A percentile compares a stretch with the other conserved stretches of the same genome.
Conservation (phyloP, 2,888 invertebrate species). For the Abrostola triplasia region DNA sequence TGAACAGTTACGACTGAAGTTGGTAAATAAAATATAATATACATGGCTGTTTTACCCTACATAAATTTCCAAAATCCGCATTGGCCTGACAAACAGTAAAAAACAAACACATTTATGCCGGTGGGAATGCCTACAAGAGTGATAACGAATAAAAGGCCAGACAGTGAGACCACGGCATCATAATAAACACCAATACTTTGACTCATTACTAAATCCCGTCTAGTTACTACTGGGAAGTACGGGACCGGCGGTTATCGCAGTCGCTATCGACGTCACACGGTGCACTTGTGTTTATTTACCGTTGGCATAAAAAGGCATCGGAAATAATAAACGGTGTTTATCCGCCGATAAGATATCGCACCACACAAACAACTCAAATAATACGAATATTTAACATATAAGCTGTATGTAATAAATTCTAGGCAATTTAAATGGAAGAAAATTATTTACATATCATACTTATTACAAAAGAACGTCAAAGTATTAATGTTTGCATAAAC, state of each 20-base stretch:
- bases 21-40: constrained; percentile 8
- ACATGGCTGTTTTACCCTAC: constrained; percentile 39
- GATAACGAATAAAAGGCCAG: constrained; percentile 73
- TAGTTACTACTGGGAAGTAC: constrained; percentile 3
- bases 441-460: constrained; percentile 1
- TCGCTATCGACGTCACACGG: constrained; percentile 24
- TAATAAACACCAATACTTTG: constrained; percentile 47
- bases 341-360: constrained; percentile 35
- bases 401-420: not conserved
- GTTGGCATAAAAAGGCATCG: constrained; percentile 18
- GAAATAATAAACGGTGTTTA: constrained; percentile 34
- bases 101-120: constrained; percentile 70
- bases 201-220: constrained; percentile 33
- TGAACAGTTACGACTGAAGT: not conserved
- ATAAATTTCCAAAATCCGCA: constrained; percentile 58
- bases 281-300: constrained; percentile 24
- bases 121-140: constrained; percentile 78
- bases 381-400: constrained; percentile 4
- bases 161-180: constrained; percentile 67
- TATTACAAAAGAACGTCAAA: constrained; percentile 31
- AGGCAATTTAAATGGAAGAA: constrained; percentile 12
- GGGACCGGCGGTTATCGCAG: constrained; percentile 18
- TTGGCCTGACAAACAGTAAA: constrained; percentile 64
- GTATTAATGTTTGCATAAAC: constrained; percentile 20
- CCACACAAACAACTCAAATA: constrained; percentile 23